Conservation (phyloP, 1,140 invertebrate genomes). For the Leptinotarsa undecemlineata region DNA sequence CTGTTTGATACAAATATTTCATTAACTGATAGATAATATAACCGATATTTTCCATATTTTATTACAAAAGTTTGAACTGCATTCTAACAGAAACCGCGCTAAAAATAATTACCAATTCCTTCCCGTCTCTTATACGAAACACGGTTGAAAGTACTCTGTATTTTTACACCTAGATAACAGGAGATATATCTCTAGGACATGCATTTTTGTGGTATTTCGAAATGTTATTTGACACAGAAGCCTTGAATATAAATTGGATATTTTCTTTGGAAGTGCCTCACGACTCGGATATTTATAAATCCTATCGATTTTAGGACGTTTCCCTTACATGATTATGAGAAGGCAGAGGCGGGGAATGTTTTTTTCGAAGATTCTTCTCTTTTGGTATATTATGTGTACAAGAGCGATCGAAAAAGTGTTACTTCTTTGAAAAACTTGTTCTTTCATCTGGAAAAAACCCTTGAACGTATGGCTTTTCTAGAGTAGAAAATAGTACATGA, state of each 20-base stretch:
- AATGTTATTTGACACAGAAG: conserved; percentile 29
- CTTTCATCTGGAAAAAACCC: too few species aligned
- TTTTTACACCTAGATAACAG: conserved; percentile 32
- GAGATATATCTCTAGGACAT: conserved; percentile 29
- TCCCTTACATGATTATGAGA: conserved; percentile 26
- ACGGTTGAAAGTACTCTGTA: conserved; percentile 22
- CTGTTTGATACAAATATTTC: background rate
- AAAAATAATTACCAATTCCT: background rate
- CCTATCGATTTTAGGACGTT: conserved; percentile 51
- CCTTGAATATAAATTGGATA: conserved; percentile 35
- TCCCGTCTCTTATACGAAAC: background rate
- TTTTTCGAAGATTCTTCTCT: too few species aligned
- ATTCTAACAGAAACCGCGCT: conserved; percentile 8
- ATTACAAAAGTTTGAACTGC: too few species aligned
- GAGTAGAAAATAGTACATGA: too few species aligned
- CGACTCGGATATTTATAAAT: conserved; percentile 44
- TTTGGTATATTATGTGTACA: too few species aligned
- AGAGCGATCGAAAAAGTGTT: too few species aligned
- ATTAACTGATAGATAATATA: too few species aligned
- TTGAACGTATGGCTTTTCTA: too few species aligned
- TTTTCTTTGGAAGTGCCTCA: conserved; percentile 20
- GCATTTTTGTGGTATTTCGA: conserved; percentile 32
- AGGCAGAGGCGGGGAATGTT: too few species aligned
- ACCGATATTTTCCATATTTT: too few species aligned
- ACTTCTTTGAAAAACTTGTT: too few species aligned